Base-by-base conservation (phyloP, 1,140 invertebrate species). In the Micrasema minimum region DNA sequence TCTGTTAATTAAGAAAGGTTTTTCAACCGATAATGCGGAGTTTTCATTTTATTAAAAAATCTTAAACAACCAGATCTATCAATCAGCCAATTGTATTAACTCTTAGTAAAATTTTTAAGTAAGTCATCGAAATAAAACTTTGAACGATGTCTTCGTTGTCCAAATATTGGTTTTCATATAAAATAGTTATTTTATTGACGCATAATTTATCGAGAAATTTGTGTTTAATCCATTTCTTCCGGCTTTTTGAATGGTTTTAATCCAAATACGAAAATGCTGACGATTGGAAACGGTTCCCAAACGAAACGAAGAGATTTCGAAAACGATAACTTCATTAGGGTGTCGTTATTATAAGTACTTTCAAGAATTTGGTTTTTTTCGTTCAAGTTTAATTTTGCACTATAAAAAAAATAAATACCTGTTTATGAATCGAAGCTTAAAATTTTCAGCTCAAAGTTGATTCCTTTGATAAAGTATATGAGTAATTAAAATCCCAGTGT, bases 271-370 rank as follows among this genome's bases (percentile, higher is more conserved):
- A 66, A 66, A 66, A 22, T 22, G 64, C 64, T 66, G 64, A 66
- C 64, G 48, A 20, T 50, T 14, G 48, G 45, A 37, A 51, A 51
- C 18, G 31, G 26, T 18, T 64, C 16, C 38, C 41, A 46, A 64
- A n/a, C n/a, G n/a, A 46, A 43, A 66, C 38, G 46, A 31, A 46
- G 46, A 51, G 46, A 38, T 66, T 20, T 26, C 16, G 48, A 22
- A 66, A 14, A 26, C 31, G 45, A 46, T 66, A 51, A 41, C 64
- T 67, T 72, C 46, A 66, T 72, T 68, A 72, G 64, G 23, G n/a
- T 11, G 57, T 43, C 41, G 14, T 38, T 35, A 35, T 35, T 38
- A 6, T 11, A 31, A n/a, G 53, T 2, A 35, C 23, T 51, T 9
- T 16, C 11, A 2, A 26, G n/a, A n/a, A n/a, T n/a, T 26, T 57